phyloP scores from a whole-genome alignment of 2,888 invertebrate species.

The Cetonia aurata region DNA sequence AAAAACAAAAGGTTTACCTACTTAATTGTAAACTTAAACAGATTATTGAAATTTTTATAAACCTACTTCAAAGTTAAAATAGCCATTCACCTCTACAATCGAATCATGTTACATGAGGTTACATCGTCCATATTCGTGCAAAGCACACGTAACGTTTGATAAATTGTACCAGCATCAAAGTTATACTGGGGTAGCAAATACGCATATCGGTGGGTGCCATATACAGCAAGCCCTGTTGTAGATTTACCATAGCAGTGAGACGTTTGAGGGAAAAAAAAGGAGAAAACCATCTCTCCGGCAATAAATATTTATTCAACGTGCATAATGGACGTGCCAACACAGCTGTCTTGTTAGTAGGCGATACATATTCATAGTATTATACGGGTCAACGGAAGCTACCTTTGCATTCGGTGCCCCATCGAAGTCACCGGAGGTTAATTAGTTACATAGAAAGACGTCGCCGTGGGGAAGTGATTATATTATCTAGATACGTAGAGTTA shows the following conservation, averaged over 20 bases:
- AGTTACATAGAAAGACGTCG: constrained; percentile 32
- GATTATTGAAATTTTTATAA: too few species aligned
- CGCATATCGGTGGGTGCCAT: too few species aligned
- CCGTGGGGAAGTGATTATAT: neutral
- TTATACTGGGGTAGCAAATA: too few species aligned
- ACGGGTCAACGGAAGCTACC: constrained; percentile 47
- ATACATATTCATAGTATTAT: constrained; percentile 51
- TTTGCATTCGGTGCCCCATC: constrained; percentile 44
- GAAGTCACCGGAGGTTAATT: constrained; percentile 42
- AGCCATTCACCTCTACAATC: too few species aligned
- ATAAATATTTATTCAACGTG: constrained; percentile 36
- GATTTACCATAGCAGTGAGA: constrained; percentile 15
- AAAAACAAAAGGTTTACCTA: too few species aligned
- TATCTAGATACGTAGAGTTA: too few species aligned
- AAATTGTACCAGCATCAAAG: too few species aligned
- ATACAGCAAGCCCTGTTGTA: constrained; percentile 8
- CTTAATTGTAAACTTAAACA: too few species aligned
- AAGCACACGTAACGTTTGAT: too few species aligned
- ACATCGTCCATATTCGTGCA: too few species aligned
- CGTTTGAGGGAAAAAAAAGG: constrained; percentile 22
- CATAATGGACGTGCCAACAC: constrained; percentile 42
- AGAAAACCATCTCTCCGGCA: constrained; percentile 33
- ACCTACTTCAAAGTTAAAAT: too few species aligned
- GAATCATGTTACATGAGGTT: too few species aligned
- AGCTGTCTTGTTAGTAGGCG: constrained; percentile 46